Percentiles rank a stretch among this genome's conserved stretches.
Evolutionary conservation across 2,797 vertebrate species (phyloP).

Genomic region (Rachycentron canadum): DNA sequence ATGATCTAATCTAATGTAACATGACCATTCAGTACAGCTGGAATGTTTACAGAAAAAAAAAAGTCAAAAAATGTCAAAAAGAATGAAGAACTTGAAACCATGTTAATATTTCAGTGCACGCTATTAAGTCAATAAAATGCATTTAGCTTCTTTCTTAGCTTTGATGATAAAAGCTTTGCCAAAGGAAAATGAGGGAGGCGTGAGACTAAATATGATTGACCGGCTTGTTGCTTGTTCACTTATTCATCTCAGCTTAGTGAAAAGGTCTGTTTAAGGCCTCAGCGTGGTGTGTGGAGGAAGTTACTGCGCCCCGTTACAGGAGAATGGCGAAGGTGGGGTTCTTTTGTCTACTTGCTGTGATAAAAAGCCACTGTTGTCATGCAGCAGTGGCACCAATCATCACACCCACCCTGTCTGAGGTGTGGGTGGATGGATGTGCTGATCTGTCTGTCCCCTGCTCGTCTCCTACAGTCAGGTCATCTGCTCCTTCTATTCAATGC

Average conservation of each 20-base stretch:
- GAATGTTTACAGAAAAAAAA: not conserved
- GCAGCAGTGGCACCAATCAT: slow-evolving; percentile 51
- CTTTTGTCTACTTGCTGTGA: slow-evolving; percentile 34
- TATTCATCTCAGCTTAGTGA: slow-evolving; percentile 12
- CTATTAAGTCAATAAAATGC: not conserved
- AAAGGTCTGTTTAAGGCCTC: slow-evolving; percentile 11
- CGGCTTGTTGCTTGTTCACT: not conserved
- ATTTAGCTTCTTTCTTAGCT: not conserved
- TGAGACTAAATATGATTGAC: not conserved
- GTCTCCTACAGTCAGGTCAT: slow-evolving; percentile 23
- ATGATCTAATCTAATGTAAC: slow-evolving; percentile 12
- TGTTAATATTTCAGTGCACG: not conserved
- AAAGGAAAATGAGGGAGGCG: not conserved
- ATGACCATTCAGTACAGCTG: slow-evolving; percentile 2
- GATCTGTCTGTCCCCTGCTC: slow-evolving; percentile 41
- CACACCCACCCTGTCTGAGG: slow-evolving; percentile 61
- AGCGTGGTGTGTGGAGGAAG: slow-evolving; percentile 15
- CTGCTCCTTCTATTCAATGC: slow-evolving; percentile 35
- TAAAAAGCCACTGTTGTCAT: slow-evolving; percentile 55
- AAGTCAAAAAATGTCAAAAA: not conserved
- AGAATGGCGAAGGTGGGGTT: slow-evolving; percentile 12
- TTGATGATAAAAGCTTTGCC: not conserved
- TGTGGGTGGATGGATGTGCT: slow-evolving; percentile 67
- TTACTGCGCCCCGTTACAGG: slow-evolving; percentile 1
- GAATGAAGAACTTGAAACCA: slow-evolving; percentile 2